Base-by-base conservation (phyloP, 2,797 vertebrate species). In the Acanthurus tractus region DNA sequence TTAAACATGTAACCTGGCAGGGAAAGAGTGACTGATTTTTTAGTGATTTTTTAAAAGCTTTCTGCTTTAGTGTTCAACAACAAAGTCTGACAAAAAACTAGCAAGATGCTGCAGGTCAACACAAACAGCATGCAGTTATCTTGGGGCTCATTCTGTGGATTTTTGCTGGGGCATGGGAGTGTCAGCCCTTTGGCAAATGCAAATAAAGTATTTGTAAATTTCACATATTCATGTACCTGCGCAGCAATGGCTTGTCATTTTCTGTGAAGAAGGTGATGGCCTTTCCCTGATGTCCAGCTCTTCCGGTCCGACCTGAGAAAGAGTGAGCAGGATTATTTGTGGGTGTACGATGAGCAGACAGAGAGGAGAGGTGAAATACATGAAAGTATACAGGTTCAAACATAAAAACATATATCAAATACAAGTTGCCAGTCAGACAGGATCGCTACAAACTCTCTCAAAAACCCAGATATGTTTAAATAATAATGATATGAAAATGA, bases 221-320 rank as follows among this genome's bases (percentile, higher is more conserved):
- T 55, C 12, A 22, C 7, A 14, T 12, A n/a, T 34, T 13, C 25
- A n/a, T 1, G 81, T 94, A 98, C 98, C 96, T 99, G 89, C 97
- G 95, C 75, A 99, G 91, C 72, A 99, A 95, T 8, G 97, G 97
- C 81, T 99, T 99, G 86, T 99, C 98, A 42, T 97, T 96, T 88
- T 99, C 97, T 44, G 98, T 99, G 77, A 99, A 99, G 91, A 99
- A 98, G 17, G 97, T 99, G 78, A 98, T 66, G 12, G 97, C 97
- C 84, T 94, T 99, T 67, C 98, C 98, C 50, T 65, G 91, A 86
- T 97, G 97, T 40, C 98, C 97, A 9, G 98, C 97, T 95, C 98
- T 95, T 72, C 98, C 98, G 22, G 98, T 99, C 40, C 97, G 96
- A 82, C 98, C 98, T 99, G 88, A 73, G 6, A 49, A 61, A 59